Base-by-base conservation (phyloP, 1,140 invertebrate genomes). In the Anoplophora glabripennis region DNA sequence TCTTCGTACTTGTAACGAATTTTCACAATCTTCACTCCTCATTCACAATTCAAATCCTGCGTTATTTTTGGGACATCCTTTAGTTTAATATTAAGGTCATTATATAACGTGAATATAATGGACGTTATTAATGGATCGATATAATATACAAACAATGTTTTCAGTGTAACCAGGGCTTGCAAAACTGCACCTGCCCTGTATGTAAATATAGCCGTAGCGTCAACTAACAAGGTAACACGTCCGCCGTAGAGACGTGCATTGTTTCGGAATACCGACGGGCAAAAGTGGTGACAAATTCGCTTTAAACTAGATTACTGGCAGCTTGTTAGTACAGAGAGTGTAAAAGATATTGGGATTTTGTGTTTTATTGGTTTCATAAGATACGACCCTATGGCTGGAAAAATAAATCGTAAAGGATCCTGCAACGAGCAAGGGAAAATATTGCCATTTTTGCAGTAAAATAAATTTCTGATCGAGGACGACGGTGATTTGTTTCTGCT, bases 271-370 rank as follows among this genome's bases (percentile, higher is more conserved):
- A 51, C 40, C 49, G 47, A 48, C 38, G 12, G 44, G 47, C 14
- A 47, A 38, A 57, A 45, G 54, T 57, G 46, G 36, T 38, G 36
- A 51, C 55, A 57, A 57, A 57, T 57, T 57, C 42, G 35, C 14
- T 18, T 38, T 15, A 46, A 57, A 57, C 47, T 51, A 37, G 35
- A 46, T 46, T 46, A 46, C 44, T 17, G 28, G 15, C 36, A 49
- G 47, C 55, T 57, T 57, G 55, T 57, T 57, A 57, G 55, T 28
- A 38, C 35, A 17, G 44, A 46, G 9, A 28, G 17, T 46, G 44
- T 46, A 28, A 46, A 18, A 46, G 12, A 18, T 33, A 41, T 38
- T 28, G 44, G 35, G 33, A 14, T 37, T 28, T 35, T 34, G 12
- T 42, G 15, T 54, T 54, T 54, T 42, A 44, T 36, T 34, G 28